phyloP scores from a whole-genome alignment of 2,113 vertebrate genomes.

The Hyperopisus bebe region DNA sequence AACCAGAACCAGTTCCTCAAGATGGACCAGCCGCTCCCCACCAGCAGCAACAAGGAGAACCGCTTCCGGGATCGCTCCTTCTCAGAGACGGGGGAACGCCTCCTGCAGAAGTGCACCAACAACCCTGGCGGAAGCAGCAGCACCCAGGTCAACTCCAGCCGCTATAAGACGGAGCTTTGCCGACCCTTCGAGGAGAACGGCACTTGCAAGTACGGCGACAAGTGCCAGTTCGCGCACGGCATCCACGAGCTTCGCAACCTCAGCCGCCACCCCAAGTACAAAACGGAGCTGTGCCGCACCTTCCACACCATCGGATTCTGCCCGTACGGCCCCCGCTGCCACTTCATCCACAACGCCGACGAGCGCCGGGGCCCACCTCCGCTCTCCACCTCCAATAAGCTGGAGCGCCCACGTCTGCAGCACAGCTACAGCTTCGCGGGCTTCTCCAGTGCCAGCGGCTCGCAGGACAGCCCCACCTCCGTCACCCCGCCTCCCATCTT shows the following conservation, averaged over 20 bases:
- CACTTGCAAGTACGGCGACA: constrained; percentile 95
- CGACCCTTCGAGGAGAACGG: constrained; percentile 96
- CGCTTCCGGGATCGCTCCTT: constrained; percentile 90
- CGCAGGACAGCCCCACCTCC: constrained; percentile 94
- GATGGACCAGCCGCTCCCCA: constrained; percentile 63
- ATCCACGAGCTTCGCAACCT: constrained; percentile 95
- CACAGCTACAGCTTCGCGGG: constrained; percentile 98
- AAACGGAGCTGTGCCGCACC: constrained; percentile 98
- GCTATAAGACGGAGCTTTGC: constrained; percentile 97
- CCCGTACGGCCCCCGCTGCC: constrained; percentile 91
- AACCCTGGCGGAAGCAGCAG: constrained; percentile 49
- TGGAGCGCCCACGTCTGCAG: constrained; percentile 89
- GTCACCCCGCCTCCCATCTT: constrained; percentile 92
- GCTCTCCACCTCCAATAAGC: constrained; percentile 63
- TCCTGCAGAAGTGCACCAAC: constrained; percentile 71
- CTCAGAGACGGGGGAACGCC: constrained; percentile 88
- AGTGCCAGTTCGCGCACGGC: constrained; percentile 96
- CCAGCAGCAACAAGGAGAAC: constrained; percentile 80
- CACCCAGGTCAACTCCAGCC: constrained; percentile 92
- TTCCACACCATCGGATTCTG: constrained; percentile 99
- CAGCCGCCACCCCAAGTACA: constrained; percentile 96
- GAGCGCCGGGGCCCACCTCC: constrained; percentile 83
- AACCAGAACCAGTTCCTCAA: constrained; percentile 92
- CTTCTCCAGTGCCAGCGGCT: constrained; percentile 77
- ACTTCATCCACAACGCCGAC: constrained; percentile 97